A percentile compares a stretch with the other conserved stretches of the same genome.
Evolutionary conservation across 2,888 invertebrate genomes (phyloP).

Genomic region (Philopedon plagiatum): DNA sequence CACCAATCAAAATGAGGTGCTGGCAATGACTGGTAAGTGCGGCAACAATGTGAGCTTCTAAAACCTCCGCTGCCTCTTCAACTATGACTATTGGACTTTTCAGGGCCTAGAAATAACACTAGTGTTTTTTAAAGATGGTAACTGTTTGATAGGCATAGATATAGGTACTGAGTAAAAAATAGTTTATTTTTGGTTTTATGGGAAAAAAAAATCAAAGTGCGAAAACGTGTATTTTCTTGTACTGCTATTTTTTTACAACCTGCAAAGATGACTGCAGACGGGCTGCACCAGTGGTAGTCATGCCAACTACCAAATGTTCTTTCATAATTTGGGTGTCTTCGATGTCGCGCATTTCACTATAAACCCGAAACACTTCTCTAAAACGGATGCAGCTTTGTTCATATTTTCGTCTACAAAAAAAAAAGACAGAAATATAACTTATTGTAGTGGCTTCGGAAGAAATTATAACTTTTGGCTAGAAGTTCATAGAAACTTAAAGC

Average conservation of each 20-base stretch:
- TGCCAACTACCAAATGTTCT: constrained; percentile 75
- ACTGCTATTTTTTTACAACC: too few relatives aligned
- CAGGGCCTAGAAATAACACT: constrained; percentile 64
- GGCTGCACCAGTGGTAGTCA: constrained; percentile 86
- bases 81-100: constrained; percentile 81
- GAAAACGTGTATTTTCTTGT: too few relatives aligned
- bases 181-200: too few relatives aligned
- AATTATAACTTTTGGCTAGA: background rate
- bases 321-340: constrained; percentile 73
- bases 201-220: too few relatives aligned
- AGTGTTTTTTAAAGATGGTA: too few relatives aligned
- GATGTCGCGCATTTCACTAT: constrained; percentile 72
- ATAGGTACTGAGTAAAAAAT: too few relatives aligned
- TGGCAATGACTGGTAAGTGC: constrained; percentile 80
- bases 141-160: too few relatives aligned
- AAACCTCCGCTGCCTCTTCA: constrained; percentile 91
- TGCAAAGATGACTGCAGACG: constrained; percentile 76
- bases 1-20: constrained; percentile 78
- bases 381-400: constrained; percentile 55
- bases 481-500: too few relatives aligned
- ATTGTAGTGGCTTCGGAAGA: too few relatives aligned
- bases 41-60: constrained; percentile 88
- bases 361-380: constrained; percentile 58
- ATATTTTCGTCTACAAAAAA: constrained; percentile 50
- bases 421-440: background rate